These are phyloP conservation scores for Pantherophis vulpinus DNA, from an alignment of 2,797 vertebrate species.

Conservation along the genomic window DNA sequence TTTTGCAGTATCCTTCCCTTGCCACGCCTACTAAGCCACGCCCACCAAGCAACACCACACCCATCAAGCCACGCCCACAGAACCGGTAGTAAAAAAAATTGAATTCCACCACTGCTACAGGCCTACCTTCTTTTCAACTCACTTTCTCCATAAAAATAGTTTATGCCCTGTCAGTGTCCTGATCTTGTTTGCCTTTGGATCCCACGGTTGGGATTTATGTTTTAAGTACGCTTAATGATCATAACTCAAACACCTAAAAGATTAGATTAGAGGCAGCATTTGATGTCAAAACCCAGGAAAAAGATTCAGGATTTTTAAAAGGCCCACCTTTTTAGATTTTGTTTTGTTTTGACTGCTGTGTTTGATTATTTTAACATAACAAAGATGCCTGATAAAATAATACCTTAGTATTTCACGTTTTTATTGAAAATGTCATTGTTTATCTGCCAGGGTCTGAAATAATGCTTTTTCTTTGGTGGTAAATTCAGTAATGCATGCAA, in stretches of 20 bases:
- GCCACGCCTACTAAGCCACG: too few relatives aligned
- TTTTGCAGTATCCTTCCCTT: too few relatives aligned
- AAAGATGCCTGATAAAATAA: conserved; percentile 27
- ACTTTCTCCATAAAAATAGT: conserved; percentile 41
- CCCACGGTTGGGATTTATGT: conserved; percentile 63
- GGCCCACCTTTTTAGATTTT: conserved; percentile 39
- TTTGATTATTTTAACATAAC: conserved; percentile 13
- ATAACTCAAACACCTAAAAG: conserved; percentile 66
- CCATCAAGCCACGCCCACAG: too few relatives aligned
- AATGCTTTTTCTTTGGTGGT: conserved; percentile 60
- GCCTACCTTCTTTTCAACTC: conserved; percentile 48
- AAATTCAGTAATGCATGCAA: conserved; percentile 62
- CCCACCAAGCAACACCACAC: too few relatives aligned
- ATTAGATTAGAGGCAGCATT: conserved; percentile 69
- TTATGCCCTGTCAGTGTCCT: conserved; percentile 44
- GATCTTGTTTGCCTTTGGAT: conserved; percentile 64
- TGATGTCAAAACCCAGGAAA: conserved; percentile 69
- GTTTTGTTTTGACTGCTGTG: conserved; percentile 14
- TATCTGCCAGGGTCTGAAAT: conserved; percentile 27
- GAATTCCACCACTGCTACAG: neutral
- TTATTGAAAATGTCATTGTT: conserved; percentile 10
- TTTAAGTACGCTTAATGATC: conserved; percentile 66
- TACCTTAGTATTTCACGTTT: conserved; percentile 16
- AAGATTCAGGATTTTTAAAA: conserved; percentile 56
- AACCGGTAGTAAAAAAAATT: too few relatives aligned